phyloP scores from a whole-genome alignment of 1,140 invertebrate genomes.

The Bombus cullumanus region DNA sequence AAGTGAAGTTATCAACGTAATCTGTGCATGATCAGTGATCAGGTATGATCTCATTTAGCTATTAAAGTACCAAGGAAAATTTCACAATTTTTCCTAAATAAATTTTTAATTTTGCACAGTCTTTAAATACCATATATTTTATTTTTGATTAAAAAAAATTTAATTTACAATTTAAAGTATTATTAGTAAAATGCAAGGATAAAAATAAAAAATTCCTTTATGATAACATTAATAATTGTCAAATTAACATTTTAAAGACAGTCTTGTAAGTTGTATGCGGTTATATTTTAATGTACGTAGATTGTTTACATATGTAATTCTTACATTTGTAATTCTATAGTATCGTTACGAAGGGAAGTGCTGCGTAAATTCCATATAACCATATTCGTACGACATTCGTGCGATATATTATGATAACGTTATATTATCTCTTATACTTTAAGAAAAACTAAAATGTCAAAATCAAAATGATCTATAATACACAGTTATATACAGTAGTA shows the following conservation, averaged over 20 bases:
- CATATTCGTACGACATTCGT: too few relatives aligned
- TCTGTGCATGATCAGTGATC: not conserved
- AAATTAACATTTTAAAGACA: not conserved
- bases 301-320: not conserved
- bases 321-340: not conserved
- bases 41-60: too few relatives aligned
- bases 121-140: not conserved
- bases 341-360: not conserved
- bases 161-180: too few relatives aligned
- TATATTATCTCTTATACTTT: not conserved
- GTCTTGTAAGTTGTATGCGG: too few relatives aligned
- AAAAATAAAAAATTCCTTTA: not conserved
- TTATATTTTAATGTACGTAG: not conserved
- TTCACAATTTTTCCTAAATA: too few relatives aligned
- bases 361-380: not conserved
- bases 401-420: not conserved
- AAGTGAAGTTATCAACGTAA: constrained; percentile 4
- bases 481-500: not conserved
- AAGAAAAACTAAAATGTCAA: constrained; percentile 11
- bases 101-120: not conserved
- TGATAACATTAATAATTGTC: not conserved
- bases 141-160: not conserved
- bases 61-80: too few relatives aligned
- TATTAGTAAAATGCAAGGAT: not conserved
- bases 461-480: not conserved